These are phyloP conservation scores for Manis crassicaudata DNA, from an alignment of 2,797 vertebrate genomes.

Conservation along the genomic window DNA sequence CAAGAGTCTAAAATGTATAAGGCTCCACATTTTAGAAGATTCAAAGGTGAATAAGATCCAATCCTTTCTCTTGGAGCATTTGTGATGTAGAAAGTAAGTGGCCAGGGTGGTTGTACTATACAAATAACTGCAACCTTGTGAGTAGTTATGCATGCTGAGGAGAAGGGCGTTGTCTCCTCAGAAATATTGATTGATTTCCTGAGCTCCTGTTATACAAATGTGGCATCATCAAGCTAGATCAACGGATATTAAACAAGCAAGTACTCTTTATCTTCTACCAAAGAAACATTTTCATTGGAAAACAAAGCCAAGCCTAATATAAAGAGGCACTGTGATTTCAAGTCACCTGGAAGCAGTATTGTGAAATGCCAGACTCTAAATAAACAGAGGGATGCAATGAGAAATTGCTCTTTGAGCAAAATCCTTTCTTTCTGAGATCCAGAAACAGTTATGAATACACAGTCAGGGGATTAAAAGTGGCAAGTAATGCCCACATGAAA, in stretches of 20 bases:
- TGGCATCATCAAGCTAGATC: not conserved
- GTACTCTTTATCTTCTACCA: not conserved
- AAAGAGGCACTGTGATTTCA: not conserved
- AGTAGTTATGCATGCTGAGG: fast-evolving
- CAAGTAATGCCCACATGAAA: not conserved
- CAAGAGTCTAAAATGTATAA: not conserved
- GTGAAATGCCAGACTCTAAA: not conserved
- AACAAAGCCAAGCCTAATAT: not conserved
- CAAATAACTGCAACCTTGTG: not conserved
- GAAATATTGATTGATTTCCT: slow-evolving; percentile 26
- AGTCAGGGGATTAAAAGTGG: not conserved
- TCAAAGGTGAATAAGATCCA: not conserved
- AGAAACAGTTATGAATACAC: not conserved
- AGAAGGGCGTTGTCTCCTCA: not conserved
- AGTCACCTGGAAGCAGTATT: not conserved
- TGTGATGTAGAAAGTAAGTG: not conserved
- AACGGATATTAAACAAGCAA: slow-evolving; percentile 14
- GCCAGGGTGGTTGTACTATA: not conserved
- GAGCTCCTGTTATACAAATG: slow-evolving; percentile 24
- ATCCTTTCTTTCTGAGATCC: not conserved
- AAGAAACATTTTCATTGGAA: slow-evolving; percentile 49
- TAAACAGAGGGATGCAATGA: not conserved
- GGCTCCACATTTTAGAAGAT: not conserved
- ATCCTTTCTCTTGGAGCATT: not conserved
- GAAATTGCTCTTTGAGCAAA: not conserved